Base-by-base conservation (phyloP, 35 echinoderm and acorn worm species). In the Antedon bifida region DNA sequence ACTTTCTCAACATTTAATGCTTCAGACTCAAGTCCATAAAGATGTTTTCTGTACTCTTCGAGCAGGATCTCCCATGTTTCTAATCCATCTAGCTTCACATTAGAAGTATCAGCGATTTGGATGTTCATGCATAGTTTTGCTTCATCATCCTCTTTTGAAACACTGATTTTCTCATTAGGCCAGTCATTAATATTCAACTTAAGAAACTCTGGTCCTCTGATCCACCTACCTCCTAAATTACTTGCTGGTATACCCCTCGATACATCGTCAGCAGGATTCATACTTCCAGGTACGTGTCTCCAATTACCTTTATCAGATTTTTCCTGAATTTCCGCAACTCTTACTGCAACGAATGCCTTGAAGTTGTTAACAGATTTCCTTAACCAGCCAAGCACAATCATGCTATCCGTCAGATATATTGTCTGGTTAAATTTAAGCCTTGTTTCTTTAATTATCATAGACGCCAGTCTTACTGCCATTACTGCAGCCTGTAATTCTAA, bases 241-340 rank as follows among this genome's bases (percentile, higher is more conserved):
- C 64, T 32, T 34, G 36, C 79, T 16, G 78, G 31, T 21, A 87
- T 80, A 5, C 86, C 77, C 36, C 86, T 29, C 4, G 79, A 87
- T 23, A 87, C 29, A 76, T 87, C 86, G 36, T 87, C 86, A 36
- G 86, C 86, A 29, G 79, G 78, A 75, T 87, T 87, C 16, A 74
- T 2, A 4, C 7, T 75, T 26, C 78, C 78, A n/a, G 86, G 79
- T 9, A 87, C 34, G 29, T 87, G 51, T 39, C 79, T 81, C 86
- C 78, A 87, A 10, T 36, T 34, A 1, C 30, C 34, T 0, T 0
- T 35, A 0, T 39, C 31, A 4, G 86, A 82, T 29, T 73, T 87
- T 0, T 9, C 79, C 75, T 84, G 44, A 32, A 84, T 74, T 26
- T 64, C 51, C 26, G 2, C 10, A 12, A 64, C 51, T 64, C 51